Evolutionary conservation across 1,140 invertebrate genomes (phyloP), one percentile per base, ranked within the genome.

Genomic region (Linepithema humile): DNA sequence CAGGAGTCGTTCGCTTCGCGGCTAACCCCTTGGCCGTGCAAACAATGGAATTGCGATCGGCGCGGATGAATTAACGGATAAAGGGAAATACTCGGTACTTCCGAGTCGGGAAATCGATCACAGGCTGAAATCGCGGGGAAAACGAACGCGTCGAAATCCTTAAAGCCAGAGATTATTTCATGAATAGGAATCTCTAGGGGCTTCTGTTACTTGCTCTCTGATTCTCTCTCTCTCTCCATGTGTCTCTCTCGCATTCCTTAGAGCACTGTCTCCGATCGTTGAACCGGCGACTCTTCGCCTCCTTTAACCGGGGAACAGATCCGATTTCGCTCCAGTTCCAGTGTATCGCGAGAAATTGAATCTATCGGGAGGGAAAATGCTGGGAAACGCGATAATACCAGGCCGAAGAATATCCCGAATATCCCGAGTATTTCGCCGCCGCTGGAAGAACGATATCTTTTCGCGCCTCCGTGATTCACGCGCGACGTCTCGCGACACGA

Each of bases 41-140:
- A 85, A 85, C 75, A 85, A 85, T 85, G 35, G 26, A 53, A 67
- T 85, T 64, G 23, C 73, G n/a, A 55, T n/a, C 17, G 45, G 43
- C 17, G 38, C n/a, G 38, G 26, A 64, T 48, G 57, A 78, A 72
- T 78, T 62, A 55, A 72, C 43, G 23, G 85, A 86, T 86, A 53
- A 67, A 73, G 53, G 55, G 59, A 82, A 65, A 67, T 45, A 67
- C 35, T 55, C 29, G 32, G 17, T 70, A 45, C 15, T 35, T n/a
- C n/a, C 35, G 43, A 64, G 15, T 73, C n/a, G 40, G 12, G 35
- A 53, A 35, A 80, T 80, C 35, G 48, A 80, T 80, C 35, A 32
- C n/a, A 23, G 7, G 9, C 0, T 35, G 26, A 9, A 20, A 48
- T 48, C 64, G n/a, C 12, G 4, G 64, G 2, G 43, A 5, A 35